A percentile compares a stretch with the other conserved stretches of the same genome.
These are phyloP conservation scores for Esox masquinongy DNA, from an alignment of 2,797 vertebrate species.

Conservation along the genomic window DNA sequence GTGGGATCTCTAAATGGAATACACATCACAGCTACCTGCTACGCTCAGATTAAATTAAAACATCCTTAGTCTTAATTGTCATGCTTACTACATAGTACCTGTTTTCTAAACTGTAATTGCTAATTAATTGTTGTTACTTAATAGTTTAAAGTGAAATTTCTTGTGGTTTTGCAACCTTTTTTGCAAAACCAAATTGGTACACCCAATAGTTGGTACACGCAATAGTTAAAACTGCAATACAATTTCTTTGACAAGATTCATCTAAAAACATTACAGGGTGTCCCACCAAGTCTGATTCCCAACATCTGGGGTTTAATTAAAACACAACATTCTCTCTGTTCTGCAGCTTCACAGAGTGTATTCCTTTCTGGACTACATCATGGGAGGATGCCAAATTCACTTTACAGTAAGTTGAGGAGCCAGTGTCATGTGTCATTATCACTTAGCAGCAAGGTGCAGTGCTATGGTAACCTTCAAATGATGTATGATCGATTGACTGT, in stretches of 20 bases:
- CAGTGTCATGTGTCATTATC: conserved; percentile 33
- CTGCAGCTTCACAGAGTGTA: conserved; percentile 91
- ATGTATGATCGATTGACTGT: conserved; percentile 24
- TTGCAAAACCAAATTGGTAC: too few species aligned
- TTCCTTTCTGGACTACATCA: conserved; percentile 97
- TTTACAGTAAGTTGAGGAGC: conserved; percentile 86
- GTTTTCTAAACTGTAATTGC: not conserved
- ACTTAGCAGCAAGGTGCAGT: conserved; percentile 23
- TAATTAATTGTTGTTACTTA: not conserved
- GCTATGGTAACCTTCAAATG: conserved; percentile 17
- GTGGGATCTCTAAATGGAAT: not conserved
- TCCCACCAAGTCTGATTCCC: not conserved
- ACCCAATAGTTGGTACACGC: conserved; percentile 32
- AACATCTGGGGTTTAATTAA: conserved; percentile 20
- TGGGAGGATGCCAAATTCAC: conserved; percentile 97
- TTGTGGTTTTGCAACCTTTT: not conserved
- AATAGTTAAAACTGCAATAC: conserved; percentile 41
- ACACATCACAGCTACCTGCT: not conserved
- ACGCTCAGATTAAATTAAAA: not conserved
- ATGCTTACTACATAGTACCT: not conserved
- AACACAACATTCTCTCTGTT: conserved; percentile 40
- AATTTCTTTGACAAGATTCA: conserved; percentile 10
- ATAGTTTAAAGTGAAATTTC: not conserved
- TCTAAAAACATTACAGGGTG: conserved; percentile 12
- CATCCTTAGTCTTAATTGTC: not conserved